Base-by-base conservation (phyloP, 2,888 invertebrate genomes). In the Eulithis prunata region DNA sequence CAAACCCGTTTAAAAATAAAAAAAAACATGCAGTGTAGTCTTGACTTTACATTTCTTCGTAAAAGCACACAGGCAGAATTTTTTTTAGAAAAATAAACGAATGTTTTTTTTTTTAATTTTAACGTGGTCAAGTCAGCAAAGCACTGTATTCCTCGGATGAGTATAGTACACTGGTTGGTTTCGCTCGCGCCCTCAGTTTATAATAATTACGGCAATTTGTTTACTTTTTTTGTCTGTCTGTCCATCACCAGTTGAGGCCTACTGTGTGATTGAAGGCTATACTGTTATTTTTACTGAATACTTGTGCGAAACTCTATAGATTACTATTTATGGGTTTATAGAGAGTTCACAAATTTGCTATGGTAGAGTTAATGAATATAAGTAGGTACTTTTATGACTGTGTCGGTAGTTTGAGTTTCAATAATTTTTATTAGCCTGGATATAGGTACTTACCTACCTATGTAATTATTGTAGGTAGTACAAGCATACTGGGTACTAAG, bases 151-250 rank as follows among this genome's bases (percentile, higher is more conserved):
- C 80, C 80, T 75, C 84, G 78, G 70, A 70, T 80, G 85, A 84
- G 79, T 82, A 73, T 77, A 73, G 75, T 78, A 74, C 78, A 91
- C 91, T 92, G 91, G 73, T 81, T 74, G 76, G 62, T 73, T 73
- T 78, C 77, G 81, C 79, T 74, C 75, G 83, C 83, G 84, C 85
- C 84, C 87, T 83, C 77, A 75, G 85, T 83, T 90, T 91, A 87
- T 87, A 89, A 90, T 91, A 90, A 91, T 91, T 88, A 89, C 83
- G 79, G 85, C 73, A 81, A 83, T 83, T 89, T 85, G 87, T 82
- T 76, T 78, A 74, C 82, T 91, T 91, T 75, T 21, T 90, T 89
- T 89, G 84, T 89, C 77, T 81, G 87, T 76, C 75, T 84, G 80
- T 86, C 84, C 85, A 83, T 84, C 80, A 68, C 56, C 54, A 55